Evolutionary conservation across 2,113 vertebrate genomes (phyloP), one percentile per base, ranked within the genome.

Genomic region (Pachyramphus minor): DNA sequence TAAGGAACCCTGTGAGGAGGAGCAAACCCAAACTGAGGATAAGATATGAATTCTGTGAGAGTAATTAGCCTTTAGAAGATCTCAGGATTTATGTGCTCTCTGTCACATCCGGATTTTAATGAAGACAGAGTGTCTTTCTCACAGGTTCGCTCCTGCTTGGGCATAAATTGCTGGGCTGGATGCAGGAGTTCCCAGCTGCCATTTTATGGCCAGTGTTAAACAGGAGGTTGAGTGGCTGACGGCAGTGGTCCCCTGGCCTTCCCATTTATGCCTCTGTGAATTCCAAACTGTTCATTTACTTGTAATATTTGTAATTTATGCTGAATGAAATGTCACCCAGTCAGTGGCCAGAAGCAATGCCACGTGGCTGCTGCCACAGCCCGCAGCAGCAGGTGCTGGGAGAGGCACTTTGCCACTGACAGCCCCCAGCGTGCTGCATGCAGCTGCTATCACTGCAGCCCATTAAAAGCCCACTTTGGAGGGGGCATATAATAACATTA

Each of bases 351-450:
- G 92, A 27, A 72, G 73, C 76, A 23, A 8, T 7, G 49, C 59
- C 85, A 30, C 5, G 3, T 71, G 87, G 56, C 74, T 49, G 25
- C 23, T 8, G 35, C 69, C 69, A 24, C 3, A 1, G 60, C 80
- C 59, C 1, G 0, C 22, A 30, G 11, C 42, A 35, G 59, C 59
- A 1, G 0, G 30, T 1, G 1, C 44, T 45, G 85, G 74, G 21
- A 82, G 56, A 47, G 11, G 47, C 55, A 15, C 12, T 53, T 67
- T 41, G 52, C 30, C 39, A 3, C 47, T 1, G 3, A n/a, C 14
- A 44, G 60, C 49, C n/a, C 64, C 37, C 5, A 0, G 28, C 2
- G 1, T 5, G 33, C 31, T 3, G 0, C n/a, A 8, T 1, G 20
- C 53, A 59, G 41, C 66, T 76, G 12, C 87, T 3, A 0, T 5